Conservation (phyloP, 2,888 invertebrate genomes). For the Uropetala carovei region DNA sequence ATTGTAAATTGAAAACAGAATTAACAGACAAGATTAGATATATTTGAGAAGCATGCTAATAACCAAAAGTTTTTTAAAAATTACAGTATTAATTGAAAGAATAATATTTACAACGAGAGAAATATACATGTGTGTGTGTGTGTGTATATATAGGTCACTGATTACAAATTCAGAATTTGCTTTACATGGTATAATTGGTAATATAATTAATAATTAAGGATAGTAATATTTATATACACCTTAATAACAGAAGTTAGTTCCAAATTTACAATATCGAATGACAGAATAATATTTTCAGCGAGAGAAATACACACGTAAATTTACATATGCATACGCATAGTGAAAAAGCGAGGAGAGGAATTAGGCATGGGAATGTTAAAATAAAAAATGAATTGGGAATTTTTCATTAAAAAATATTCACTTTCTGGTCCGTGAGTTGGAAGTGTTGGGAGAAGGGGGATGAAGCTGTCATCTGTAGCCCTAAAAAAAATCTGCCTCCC, state of each 20-base stretch:
- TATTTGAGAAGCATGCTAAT: no score
- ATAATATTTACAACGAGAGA: not conserved
- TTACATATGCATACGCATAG: not conserved
- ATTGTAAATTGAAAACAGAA: no score
- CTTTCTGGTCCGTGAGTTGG: not conserved
- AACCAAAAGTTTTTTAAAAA: no score
- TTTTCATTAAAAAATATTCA: not conserved
- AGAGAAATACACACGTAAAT: not conserved
- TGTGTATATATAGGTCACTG: no score
- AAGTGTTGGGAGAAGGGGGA: not conserved
- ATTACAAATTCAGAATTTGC: no score
- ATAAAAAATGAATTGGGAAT: not conserved
- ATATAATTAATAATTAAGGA: no score
- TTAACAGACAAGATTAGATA: no score
- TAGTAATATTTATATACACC: no score
- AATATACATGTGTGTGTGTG: not conserved
- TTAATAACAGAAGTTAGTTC: no score
- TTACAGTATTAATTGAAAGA: not conserved
- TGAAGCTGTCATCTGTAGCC: slow-evolving; percentile 30
- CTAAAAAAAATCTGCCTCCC: not conserved
- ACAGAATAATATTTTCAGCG: not conserved
- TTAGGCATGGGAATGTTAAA: not conserved
- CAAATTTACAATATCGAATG: not conserved
- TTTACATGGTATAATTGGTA: no score
- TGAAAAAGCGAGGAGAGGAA: not conserved